phyloP scores from a whole-genome alignment of 2,888 invertebrate species.

The Cotesia congregata region DNA sequence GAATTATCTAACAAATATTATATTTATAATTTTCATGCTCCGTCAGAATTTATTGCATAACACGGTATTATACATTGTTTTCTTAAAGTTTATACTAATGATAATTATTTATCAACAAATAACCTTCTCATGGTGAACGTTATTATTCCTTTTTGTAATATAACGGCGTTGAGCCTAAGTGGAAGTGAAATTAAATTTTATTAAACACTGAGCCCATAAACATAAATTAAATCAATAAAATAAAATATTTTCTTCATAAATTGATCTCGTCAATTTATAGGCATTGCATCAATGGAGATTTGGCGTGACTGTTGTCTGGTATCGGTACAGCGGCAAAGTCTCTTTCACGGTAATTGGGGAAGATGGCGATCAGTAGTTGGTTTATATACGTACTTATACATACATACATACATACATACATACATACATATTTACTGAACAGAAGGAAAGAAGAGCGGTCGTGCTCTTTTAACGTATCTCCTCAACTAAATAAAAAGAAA shows the following conservation, averaged over 20 bases:
- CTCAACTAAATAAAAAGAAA: conserved; percentile 11
- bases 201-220: neutral
- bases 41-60: neutral
- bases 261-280: conserved; percentile 33
- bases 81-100: neutral
- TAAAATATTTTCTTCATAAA: neutral
- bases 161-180: neutral
- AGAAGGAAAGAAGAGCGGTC: neutral
- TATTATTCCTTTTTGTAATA: neutral
- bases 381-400: conserved; percentile 3
- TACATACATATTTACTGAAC: neutral
- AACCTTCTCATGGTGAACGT: neutral
- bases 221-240: conserved; percentile 6
- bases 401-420: conserved; percentile 16
- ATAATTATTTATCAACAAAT: neutral
- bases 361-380: conserved; percentile 32
- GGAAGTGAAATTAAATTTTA: neutral
- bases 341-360: conserved; percentile 34
- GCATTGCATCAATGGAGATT: conserved; percentile 16
- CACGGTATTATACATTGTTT: neutral
- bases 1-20: conserved; percentile 10
- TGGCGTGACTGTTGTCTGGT: conserved; percentile 27
- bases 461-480: conserved; percentile 18
- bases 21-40: conserved; percentile 2
- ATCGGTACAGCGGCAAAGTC: conserved; percentile 20